Evolutionary conservation across 1,140 invertebrate species (phyloP).

Genomic region (Anadara kagoshimensis): DNA sequence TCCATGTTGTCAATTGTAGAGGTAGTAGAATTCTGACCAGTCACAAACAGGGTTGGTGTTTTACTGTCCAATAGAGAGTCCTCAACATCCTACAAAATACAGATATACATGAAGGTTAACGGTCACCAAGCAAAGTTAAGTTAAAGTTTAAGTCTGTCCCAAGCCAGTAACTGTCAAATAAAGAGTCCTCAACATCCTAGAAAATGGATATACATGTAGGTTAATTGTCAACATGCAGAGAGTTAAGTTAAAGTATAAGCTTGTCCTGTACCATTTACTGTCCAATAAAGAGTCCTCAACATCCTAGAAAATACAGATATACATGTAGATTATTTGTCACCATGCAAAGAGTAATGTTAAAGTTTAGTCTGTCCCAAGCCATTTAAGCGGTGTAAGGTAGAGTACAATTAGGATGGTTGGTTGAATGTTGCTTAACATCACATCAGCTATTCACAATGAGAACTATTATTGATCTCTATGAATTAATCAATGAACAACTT

Average conservation of each 20-base stretch:
- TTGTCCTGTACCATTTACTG: too few relatives aligned
- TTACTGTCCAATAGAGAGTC: conserved; percentile 84
- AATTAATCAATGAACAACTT: too few relatives aligned
- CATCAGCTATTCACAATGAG: neutral
- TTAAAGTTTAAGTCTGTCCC: too few relatives aligned
- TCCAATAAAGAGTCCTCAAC: conserved; percentile 87
- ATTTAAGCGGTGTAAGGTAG: too few relatives aligned
- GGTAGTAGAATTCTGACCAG: conserved; percentile 83
- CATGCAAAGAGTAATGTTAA: too few relatives aligned
- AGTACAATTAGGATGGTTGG: neutral
- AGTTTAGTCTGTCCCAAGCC: too few relatives aligned
- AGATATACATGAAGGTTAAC: neutral
- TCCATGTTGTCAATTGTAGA: conserved; percentile 85
- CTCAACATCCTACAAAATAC: conserved; percentile 79
- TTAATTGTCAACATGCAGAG: too few relatives aligned
- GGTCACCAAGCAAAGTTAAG: too few relatives aligned
- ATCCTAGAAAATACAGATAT: conserved; percentile 69
- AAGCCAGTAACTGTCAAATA: conserved; percentile 84
- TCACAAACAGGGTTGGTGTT: conserved; percentile 86
- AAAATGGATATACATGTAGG: neutral
- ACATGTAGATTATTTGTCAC: too few relatives aligned
- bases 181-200: conserved; percentile 83
- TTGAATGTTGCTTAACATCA: neutral
- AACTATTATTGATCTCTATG: too few relatives aligned
- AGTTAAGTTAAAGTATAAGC: too few relatives aligned